phyloP scores from a whole-genome alignment of 2,888 invertebrate genomes.

The Parnassius apollo region DNA sequence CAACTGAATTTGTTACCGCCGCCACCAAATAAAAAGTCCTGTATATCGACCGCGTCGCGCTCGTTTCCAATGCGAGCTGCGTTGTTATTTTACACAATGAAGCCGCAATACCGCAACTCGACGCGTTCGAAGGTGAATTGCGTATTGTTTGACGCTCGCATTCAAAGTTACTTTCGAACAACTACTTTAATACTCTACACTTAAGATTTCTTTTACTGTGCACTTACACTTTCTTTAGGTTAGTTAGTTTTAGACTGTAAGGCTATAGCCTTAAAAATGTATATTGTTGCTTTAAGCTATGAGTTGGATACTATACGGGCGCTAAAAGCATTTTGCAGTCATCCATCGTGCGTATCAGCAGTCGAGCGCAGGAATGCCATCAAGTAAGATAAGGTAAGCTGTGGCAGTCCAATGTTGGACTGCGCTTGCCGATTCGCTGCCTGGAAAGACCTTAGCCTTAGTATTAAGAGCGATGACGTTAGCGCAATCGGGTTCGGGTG shows the following conservation, averaged over 20 bases:
- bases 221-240: conserved; percentile 35
- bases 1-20: conserved; percentile 22
- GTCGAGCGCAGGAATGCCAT: conserved; percentile 76
- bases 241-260: conserved; percentile 39
- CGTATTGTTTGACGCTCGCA: conserved; percentile 78
- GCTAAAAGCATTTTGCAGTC: conserved; percentile 80
- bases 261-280: conserved; percentile 30
- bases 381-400: conserved; percentile 74
- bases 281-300: conserved; percentile 37
- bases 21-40: conserved; percentile 51
- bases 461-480: conserved; percentile 18
- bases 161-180: conserved; percentile 71
- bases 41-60: conserved; percentile 62
- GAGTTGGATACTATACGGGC: conserved; percentile 54
- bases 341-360: conserved; percentile 76
- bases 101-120: conserved; percentile 80
- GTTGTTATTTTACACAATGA: conserved; percentile 78
- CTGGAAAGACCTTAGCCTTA: conserved; percentile 2
- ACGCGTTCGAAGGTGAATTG: conserved; percentile 80
- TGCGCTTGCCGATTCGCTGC: conserved; percentile 45
- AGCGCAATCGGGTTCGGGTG: conserved; percentile 1
- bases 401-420: conserved; percentile 49
- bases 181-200: conserved; percentile 67
- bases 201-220: conserved; percentile 72
- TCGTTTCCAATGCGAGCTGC: conserved; percentile 67